phyloP scores from a whole-genome alignment of 2,797 vertebrate species.

The Falco cherrug region DNA sequence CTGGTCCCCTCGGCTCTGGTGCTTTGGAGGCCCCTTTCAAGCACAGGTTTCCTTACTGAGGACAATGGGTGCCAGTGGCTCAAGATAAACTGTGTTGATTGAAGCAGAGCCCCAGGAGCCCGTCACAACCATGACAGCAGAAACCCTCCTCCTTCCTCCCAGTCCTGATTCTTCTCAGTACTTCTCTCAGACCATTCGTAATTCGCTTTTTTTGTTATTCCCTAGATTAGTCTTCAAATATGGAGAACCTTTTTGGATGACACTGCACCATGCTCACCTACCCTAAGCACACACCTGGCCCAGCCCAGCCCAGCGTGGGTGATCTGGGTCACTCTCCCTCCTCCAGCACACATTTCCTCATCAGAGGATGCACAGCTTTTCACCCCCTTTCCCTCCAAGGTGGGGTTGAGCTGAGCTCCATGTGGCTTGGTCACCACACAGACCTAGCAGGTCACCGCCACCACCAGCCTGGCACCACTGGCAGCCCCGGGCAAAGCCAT shows the following conservation, averaged over 20 bases:
- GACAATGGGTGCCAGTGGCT: background rate
- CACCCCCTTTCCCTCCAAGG: background rate
- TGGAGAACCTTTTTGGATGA: background rate
- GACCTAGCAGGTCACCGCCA: background rate
- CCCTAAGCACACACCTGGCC: background rate
- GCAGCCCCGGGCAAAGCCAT: background rate
- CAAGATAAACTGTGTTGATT: background rate
- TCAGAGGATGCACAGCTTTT: rapidly evolving
- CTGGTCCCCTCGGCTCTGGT: background rate
- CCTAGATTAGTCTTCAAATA: background rate
- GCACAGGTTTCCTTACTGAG: background rate
- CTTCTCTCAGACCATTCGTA: background rate
- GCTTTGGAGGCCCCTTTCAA: background rate
- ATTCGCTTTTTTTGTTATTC: background rate
- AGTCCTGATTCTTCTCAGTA: background rate
- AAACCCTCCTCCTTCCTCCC: background rate
- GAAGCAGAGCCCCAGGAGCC: background rate
- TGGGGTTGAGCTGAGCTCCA: background rate
- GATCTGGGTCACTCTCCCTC: background rate
- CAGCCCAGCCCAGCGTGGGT: background rate
- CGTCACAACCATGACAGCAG: rapidly evolving
- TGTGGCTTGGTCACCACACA: background rate
- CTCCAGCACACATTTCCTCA: rapidly evolving
- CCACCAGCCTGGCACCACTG: background rate
- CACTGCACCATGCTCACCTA: background rate